phyloP scores from a whole-genome alignment of 2,888 invertebrate genomes.

The Lasioglossum oenotherae region DNA sequence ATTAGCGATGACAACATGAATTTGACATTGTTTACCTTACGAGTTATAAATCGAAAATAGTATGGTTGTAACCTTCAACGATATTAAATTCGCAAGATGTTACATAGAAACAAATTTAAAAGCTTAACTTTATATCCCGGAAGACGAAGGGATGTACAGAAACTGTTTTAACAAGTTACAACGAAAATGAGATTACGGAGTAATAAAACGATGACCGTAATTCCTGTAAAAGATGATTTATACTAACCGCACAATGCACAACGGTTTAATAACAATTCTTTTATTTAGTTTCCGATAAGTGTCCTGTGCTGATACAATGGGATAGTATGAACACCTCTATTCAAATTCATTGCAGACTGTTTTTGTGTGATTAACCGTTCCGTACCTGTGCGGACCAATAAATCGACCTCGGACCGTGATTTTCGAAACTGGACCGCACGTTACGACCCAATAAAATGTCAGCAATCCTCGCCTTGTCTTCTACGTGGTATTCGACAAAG shows the following conservation, averaged over 20 bases:
- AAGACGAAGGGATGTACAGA: neutral
- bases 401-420: neutral
- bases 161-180: neutral
- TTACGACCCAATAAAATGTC: neutral
- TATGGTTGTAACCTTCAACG: neutral
- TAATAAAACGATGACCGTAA: neutral
- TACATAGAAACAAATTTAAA: no score
- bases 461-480: constrained; percentile 32
- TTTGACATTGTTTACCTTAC: neutral
- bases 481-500: constrained; percentile 20
- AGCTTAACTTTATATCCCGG: neutral
- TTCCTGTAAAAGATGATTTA: neutral
- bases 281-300: no score
- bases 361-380: no score
- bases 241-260: no score
- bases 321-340: no score
- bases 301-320: no score
- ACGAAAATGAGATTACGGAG: neutral
- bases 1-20: neutral
- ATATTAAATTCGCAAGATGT: no score
- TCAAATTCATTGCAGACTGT: no score
- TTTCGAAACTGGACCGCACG: neutral
- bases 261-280: no score
- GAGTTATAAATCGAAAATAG: neutral
- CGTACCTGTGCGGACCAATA: no score